phyloP scores from a whole-genome alignment of 1,140 invertebrate genomes.

The Pentalonia nigronervosa region DNA sequence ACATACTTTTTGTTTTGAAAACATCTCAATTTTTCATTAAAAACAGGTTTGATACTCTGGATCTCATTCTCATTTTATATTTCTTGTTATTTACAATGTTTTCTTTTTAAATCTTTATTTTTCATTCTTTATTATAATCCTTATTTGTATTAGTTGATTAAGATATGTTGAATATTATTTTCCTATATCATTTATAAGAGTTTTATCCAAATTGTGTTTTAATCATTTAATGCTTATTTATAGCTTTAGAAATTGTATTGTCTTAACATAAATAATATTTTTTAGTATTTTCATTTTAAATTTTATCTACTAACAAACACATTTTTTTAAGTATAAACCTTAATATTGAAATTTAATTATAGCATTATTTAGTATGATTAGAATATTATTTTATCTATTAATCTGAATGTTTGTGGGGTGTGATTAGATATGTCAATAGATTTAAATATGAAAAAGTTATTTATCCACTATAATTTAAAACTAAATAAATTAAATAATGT shows the following conservation, averaged over 20 bases:
- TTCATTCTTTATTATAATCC: neutral
- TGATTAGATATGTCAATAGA: neutral
- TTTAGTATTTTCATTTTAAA: neutral
- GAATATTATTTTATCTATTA: neutral
- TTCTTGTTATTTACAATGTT: slow-evolving; percentile 31
- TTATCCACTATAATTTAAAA: neutral
- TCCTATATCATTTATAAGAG: neutral
- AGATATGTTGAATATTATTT: slow-evolving; percentile 21
- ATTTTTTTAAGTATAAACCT: neutral
- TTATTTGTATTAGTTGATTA: slow-evolving; percentile 25
- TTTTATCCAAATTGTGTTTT: slow-evolving; percentile 5
- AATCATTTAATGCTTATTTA: neutral
- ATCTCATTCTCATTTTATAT: slow-evolving; percentile 44
- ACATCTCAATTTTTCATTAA: neutral
- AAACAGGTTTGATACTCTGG: slow-evolving; percentile 23
- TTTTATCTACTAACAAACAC: neutral
- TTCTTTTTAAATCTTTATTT: slow-evolving; percentile 43
- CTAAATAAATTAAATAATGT: neutral
- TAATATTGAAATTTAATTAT: neutral
- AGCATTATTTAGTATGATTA: neutral
- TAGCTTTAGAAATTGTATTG: neutral
- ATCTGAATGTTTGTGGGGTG: neutral
- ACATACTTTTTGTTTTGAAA: neutral
- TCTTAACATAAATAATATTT: neutral
- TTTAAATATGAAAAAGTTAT: neutral